These are phyloP conservation scores for Acanthoscelides obtectus DNA, from an alignment of 2,888 invertebrate species.

Conservation along the genomic window DNA sequence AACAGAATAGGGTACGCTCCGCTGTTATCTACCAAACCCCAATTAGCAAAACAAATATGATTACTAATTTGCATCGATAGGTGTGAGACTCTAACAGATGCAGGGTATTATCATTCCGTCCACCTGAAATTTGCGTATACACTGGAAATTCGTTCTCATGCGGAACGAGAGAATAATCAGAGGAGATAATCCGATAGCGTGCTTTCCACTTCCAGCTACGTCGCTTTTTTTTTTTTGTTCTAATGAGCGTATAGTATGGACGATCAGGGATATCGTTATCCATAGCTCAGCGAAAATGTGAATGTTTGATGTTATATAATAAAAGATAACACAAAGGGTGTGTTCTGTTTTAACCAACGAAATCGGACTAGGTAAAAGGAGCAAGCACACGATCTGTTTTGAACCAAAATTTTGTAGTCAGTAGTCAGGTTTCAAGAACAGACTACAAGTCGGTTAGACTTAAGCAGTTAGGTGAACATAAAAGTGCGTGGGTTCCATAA, in stretches of 20 bases:
- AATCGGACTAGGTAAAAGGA: no score
- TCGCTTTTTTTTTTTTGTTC: background rate
- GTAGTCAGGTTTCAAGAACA: no score
- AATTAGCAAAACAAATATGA: slow-evolving; percentile 25
- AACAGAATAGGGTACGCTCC: background rate
- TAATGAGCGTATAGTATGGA: background rate
- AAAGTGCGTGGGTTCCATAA: no score
- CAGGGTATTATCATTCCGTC: slow-evolving; percentile 9
- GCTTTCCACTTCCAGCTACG: background rate
- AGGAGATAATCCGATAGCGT: background rate
- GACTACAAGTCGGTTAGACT: no score
- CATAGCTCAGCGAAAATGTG: background rate
- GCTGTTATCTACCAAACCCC: slow-evolving; percentile 10
- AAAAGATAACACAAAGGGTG: background rate
- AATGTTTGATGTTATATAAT: background rate
- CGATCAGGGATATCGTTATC: background rate
- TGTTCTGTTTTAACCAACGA: background rate
- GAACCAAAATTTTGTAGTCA: no score
- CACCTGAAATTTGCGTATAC: background rate
- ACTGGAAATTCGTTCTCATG: background rate
- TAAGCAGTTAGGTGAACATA: no score
- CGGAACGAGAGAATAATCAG: background rate
- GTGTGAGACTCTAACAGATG: slow-evolving; percentile 20
- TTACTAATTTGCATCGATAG: slow-evolving; percentile 26
- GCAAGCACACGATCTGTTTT: no score